Percentiles rank a stretch among this genome's conserved stretches.
phyloP scores from a whole-genome alignment of 2,797 vertebrate genomes.

The Chloroceryle amazona region DNA sequence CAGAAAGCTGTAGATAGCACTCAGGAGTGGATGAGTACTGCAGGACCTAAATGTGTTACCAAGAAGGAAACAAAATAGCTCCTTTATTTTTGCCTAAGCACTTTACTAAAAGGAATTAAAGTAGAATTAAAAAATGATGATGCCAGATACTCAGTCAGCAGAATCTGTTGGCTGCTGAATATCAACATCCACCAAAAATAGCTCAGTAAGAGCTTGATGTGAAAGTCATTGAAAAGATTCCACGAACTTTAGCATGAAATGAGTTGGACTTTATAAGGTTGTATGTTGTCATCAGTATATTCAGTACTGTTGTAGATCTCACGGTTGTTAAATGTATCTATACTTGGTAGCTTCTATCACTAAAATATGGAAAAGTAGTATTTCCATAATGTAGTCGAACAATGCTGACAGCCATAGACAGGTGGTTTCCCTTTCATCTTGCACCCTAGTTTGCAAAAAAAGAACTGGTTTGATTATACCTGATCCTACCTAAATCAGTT shows the following conservation, averaged over 20 bases:
- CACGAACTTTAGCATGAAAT: background rate
- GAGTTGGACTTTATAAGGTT: background rate
- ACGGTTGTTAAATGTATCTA: background rate
- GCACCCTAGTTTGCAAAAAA: background rate
- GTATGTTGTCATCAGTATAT: background rate
- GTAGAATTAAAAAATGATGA: slow-evolving; percentile 45
- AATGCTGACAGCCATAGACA: background rate
- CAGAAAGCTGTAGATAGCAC: background rate
- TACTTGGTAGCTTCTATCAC: background rate
- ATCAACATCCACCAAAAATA: slow-evolving; percentile 67
- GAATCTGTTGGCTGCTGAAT: slow-evolving; percentile 57
- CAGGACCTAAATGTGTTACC: background rate
- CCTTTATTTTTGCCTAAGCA: slow-evolving; percentile 16
- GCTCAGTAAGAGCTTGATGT: slow-evolving; percentile 21
- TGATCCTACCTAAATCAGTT: background rate
- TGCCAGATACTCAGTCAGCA: slow-evolving; percentile 47
- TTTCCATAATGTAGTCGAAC: background rate
- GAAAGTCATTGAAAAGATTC: slow-evolving; percentile 64
- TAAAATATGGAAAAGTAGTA: background rate
- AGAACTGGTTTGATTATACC: background rate
- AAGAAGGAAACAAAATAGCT: background rate
- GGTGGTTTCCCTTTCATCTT: background rate
- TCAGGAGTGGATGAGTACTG: background rate
- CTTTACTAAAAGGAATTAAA: slow-evolving; percentile 6
- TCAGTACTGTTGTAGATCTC: background rate